A percentile compares a stretch with the other conserved stretches of the same genome.
Evolutionary conservation across 1,140 invertebrate species (phyloP).

Genomic region (Neodiprion pinetum): DNA sequence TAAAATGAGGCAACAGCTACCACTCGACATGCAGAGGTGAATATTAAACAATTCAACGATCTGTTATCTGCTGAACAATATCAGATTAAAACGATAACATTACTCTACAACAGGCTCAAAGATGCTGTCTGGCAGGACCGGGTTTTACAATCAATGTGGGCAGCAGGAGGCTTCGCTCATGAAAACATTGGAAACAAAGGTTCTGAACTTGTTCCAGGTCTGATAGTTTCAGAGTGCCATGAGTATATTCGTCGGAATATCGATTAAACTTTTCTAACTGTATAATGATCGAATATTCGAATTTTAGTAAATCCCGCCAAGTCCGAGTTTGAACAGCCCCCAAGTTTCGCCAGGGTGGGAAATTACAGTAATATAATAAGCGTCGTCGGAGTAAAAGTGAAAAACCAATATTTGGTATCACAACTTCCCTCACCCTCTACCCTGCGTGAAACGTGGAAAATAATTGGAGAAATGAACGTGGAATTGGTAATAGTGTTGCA

Average conservation of each 20-base stretch:
- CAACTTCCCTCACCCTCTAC: neutral
- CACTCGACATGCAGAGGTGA: neutral
- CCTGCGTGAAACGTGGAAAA: neutral
- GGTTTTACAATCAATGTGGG: neutral
- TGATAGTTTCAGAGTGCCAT: too few relatives aligned
- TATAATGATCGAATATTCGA: too few relatives aligned
- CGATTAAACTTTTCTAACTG: too few relatives aligned
- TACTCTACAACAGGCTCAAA: neutral
- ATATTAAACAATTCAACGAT: neutral
- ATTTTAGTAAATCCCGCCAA: too few relatives aligned
- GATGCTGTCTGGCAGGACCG: neutral
- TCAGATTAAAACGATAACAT: neutral
- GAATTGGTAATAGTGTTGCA: constrained; percentile 69
- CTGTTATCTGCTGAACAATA: neutral
- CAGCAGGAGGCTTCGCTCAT: too few relatives aligned
- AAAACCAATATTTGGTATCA: neutral
- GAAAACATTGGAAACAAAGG: too few relatives aligned
- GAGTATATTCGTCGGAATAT: too few relatives aligned
- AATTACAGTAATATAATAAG: neutral
- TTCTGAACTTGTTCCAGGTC: too few relatives aligned
- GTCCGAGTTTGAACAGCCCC: too few relatives aligned
- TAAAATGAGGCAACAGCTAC: constrained; percentile 3
- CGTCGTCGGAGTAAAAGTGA: neutral
- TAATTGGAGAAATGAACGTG: constrained; percentile 68
- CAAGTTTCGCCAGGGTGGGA: too few relatives aligned